phyloP scores from a whole-genome alignment of 2,113 vertebrate genomes.

The Scopus umbretta region DNA sequence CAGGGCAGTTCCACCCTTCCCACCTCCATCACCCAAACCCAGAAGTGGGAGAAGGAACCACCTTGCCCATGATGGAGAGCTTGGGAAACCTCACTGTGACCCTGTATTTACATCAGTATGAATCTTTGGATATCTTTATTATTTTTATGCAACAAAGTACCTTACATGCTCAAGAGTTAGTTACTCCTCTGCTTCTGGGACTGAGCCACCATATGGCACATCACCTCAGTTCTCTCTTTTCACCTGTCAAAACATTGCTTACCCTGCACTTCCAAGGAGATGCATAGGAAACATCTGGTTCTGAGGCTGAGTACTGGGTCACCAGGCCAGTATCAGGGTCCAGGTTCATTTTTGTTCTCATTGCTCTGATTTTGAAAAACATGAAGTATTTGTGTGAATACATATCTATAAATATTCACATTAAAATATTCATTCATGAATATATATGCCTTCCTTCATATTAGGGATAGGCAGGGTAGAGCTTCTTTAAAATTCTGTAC shows the following conservation, averaged over 20 bases:
- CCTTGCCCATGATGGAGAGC: not conserved
- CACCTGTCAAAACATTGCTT: not conserved
- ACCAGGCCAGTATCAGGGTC: conserved; percentile 20
- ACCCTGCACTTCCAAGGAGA: conserved; percentile 38
- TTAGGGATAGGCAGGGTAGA: not conserved
- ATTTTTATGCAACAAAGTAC: not conserved
- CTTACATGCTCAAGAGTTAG: not conserved
- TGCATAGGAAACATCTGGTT: not conserved
- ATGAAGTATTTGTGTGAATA: not conserved
- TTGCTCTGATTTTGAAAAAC: conserved; percentile 60
- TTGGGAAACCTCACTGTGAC: not conserved
- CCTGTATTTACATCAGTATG: not conserved
- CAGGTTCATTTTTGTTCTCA: conserved; percentile 62
- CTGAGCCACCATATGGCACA: not conserved
- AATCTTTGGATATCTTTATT: not conserved
- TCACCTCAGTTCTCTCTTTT: not conserved
- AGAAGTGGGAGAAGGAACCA: not conserved
- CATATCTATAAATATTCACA: not conserved
- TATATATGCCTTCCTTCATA: not conserved
- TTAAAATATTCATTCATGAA: not conserved
- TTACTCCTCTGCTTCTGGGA: not conserved
- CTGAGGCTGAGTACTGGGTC: not conserved
- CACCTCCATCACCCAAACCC: not conserved
- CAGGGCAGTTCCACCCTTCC: not conserved
- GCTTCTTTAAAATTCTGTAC: not conserved